Percentiles rank a stretch among this genome's conserved stretches.
Conservation (phyloP, 2,888 invertebrate genomes). For the Tanytarsus gracilentus region DNA sequence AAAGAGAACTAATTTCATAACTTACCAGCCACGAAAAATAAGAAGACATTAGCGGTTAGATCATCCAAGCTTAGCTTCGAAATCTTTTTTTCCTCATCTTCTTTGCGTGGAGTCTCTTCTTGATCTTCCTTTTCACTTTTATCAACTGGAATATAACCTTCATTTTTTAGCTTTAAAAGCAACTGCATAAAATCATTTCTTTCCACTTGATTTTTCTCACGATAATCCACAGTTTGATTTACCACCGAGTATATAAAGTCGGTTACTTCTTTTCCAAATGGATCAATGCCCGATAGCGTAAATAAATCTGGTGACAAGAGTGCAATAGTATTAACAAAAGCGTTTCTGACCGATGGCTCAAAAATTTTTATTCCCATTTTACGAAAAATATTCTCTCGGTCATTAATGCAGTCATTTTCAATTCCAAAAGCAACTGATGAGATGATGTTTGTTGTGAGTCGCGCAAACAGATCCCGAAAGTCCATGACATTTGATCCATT, state of each 20-base stretch:
- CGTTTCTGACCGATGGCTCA: conserved; percentile 29
- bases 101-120: background rate
- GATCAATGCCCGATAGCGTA: conserved; percentile 31
- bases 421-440: conserved; percentile 45
- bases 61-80: background rate
- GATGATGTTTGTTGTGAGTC: conserved; percentile 43
- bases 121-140: background rate
- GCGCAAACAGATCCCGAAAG: conserved; percentile 38
- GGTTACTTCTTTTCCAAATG: conserved; percentile 32
- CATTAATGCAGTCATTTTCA: conserved; percentile 41
- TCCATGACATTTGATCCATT: conserved; percentile 44
- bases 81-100: background rate
- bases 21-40: conserved; percentile 44
- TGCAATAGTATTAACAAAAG: conserved; percentile 32
- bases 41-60: conserved; percentile 39
- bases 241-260: conserved; percentile 40
- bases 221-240: conserved; percentile 40
- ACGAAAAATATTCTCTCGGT: conserved; percentile 40
- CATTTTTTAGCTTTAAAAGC: conserved; percentile 43
- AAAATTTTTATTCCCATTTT: conserved; percentile 33
- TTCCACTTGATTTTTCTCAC: conserved; percentile 42
- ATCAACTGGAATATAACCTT: conserved; percentile 37
- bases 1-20: background rate
- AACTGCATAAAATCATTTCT: conserved; percentile 45
- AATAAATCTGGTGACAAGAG: conserved; percentile 35